Base-by-base conservation (phyloP, 2,797 vertebrate species). In the Brachyrhaphis roseni region DNA sequence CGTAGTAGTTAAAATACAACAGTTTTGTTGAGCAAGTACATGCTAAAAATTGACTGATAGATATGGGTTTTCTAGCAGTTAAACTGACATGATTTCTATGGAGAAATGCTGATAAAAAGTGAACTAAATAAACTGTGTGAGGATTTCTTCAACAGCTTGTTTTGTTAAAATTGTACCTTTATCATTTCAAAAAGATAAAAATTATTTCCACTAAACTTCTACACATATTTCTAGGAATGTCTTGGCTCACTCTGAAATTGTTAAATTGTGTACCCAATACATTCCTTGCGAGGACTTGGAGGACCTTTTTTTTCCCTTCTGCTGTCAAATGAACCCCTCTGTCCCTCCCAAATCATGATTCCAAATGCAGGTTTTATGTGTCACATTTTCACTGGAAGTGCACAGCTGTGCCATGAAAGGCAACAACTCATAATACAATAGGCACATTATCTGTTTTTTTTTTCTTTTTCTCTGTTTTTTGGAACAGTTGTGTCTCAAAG, bases 331-430 rank as follows among this genome's bases (percentile, higher is more conserved):
- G 23, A 16, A 70, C 47, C 57, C 20, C 4, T 66, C 57, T n/a
- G 13, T 43, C 7, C 0, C 31, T 28, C n/a, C 28, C 74, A 74
- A 59, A 55, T 55, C 8, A 62, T 10, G 26, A 45, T 72, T 46
- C 68, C 68, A 45, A 72, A 72, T 72, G 68, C 39, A 70, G n/a
- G 12, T 45, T n/a, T 71, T 71, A 39, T 71, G 26, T 71, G 12
- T 34, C 23, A 71, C 26, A 43, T 71, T n/a, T 45, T 70, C 43
- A 15, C 41, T 70, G 41, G 66, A 45, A 70, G 4, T 26, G 41
- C 43, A 28, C 68, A 71, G 68, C 41, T 45, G 39, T 45, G 26
- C 68, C 41, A 71, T 70, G 66, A 45, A n/a, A 71, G 12, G 26
- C 1, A 43, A n/a, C 26, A 16, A 45, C 12, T 71, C 26, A n/a